phyloP scores from a whole-genome alignment of 2,797 vertebrate species.

The Lacerta agilis region DNA sequence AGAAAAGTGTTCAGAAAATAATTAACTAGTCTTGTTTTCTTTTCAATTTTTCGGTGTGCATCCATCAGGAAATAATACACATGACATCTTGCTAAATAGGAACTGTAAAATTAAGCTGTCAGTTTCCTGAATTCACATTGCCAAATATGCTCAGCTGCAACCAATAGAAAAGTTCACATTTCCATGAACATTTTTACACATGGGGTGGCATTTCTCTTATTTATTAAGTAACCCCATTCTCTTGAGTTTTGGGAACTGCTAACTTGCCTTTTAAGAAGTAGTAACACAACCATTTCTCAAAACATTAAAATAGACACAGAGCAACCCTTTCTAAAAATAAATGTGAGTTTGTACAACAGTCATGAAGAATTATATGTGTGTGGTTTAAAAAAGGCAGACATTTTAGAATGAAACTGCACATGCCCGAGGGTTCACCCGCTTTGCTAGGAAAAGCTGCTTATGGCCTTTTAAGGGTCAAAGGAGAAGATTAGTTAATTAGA shows the following conservation, averaged over 20 bases:
- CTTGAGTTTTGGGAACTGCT: constrained; percentile 36
- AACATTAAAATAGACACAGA: constrained; percentile 25
- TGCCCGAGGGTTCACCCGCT: constrained; percentile 44
- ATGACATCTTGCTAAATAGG: neutral
- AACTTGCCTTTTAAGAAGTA: neutral
- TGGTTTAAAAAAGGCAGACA: constrained; percentile 23
- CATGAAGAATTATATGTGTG: neutral
- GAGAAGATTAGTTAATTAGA: constrained; percentile 67
- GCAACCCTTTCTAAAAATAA: constrained; percentile 38
- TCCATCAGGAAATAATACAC: neutral
- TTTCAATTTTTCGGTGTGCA: neutral
- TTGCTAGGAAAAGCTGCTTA: constrained; percentile 69
- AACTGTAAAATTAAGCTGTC: neutral
- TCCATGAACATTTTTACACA: neutral
- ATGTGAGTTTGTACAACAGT: constrained; percentile 3
- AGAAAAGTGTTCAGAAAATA: neutral
- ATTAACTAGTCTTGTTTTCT: neutral
- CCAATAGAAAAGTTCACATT: neutral
- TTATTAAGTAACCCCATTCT: constrained; percentile 23
- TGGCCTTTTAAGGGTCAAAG: constrained; percentile 51
- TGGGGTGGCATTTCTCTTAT: constrained; percentile 14
- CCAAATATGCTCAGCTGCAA: neutral
- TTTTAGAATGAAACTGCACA: constrained; percentile 43
- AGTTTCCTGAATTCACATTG: neutral
- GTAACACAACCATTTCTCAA: constrained; percentile 26